Evolutionary conservation across 2,113 vertebrate species (phyloP).

Genomic region (Myocastor coypus): DNA sequence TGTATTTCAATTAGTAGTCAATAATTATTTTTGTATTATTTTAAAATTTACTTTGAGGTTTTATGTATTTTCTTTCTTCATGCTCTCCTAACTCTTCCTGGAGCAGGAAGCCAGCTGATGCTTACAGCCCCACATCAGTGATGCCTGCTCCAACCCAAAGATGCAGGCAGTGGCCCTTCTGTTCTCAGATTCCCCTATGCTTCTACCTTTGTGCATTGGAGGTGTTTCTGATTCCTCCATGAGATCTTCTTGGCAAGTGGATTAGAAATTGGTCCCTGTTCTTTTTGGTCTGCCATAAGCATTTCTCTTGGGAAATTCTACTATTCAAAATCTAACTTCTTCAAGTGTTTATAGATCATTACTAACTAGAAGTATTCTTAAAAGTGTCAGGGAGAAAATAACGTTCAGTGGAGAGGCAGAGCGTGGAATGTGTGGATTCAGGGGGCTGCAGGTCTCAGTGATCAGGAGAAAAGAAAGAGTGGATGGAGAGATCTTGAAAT

Average conservation of each 20-base stretch:
- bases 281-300: neutral
- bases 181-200: neutral
- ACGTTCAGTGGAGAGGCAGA: neutral
- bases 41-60: neutral
- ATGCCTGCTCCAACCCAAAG: neutral
- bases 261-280: neutral
- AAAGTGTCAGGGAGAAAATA: neutral
- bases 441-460: neutral
- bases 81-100: neutral
- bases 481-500: neutral
- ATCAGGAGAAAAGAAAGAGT: neutral
- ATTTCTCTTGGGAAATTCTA: conserved; percentile 21
- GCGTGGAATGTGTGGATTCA: neutral
- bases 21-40: conserved; percentile 37
- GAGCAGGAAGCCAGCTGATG: neutral
- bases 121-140: neutral
- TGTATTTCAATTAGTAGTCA: neutral
- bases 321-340: conserved; percentile 25
- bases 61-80: neutral
- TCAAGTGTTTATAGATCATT: neutral
- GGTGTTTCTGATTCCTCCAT: neutral
- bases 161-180: neutral
- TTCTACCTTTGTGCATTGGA: neutral
- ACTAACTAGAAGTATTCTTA: neutral
- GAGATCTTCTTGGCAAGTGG: neutral